Percentiles rank a stretch among this genome's conserved stretches.
Conservation (phyloP, 2,113 vertebrate species). For the Empidonax alnorum region DNA sequence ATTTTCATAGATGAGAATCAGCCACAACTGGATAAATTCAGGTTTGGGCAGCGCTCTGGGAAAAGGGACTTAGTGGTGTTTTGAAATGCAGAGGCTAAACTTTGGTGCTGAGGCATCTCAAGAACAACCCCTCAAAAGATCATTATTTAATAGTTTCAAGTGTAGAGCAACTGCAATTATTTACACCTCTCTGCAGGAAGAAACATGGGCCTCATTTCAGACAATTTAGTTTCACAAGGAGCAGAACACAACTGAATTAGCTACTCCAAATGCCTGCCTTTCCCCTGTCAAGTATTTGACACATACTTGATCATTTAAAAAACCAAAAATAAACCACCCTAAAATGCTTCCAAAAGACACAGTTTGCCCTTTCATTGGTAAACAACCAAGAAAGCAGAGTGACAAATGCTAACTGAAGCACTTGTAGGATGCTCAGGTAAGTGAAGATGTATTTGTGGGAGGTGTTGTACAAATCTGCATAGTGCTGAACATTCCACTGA, state of each 20-base stretch:
- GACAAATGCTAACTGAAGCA: neutral
- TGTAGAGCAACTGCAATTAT: neutral
- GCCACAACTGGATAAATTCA: neutral
- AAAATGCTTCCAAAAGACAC: neutral
- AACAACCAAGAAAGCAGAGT: neutral
- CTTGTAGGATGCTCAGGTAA: neutral
- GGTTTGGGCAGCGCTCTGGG: neutral
- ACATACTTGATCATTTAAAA: fast-evolving
- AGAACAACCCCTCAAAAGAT: neutral
- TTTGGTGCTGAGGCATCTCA: neutral
- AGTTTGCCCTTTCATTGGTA: neutral
- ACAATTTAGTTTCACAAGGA: neutral
- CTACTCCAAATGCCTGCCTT: neutral
- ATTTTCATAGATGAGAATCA: neutral
- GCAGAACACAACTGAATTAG: neutral
- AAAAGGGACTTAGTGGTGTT: neutral
- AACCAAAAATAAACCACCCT: neutral
- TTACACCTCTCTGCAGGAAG: neutral
- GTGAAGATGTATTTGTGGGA: neutral
- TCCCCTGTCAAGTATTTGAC: neutral
- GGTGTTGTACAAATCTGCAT: neutral
- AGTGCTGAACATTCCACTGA: neutral
- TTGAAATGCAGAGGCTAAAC: neutral
- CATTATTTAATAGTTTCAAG: neutral
- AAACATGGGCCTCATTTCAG: neutral